phyloP scores from a whole-genome alignment of 2,888 invertebrate genomes.

The Amphipyra tragopoginis region DNA sequence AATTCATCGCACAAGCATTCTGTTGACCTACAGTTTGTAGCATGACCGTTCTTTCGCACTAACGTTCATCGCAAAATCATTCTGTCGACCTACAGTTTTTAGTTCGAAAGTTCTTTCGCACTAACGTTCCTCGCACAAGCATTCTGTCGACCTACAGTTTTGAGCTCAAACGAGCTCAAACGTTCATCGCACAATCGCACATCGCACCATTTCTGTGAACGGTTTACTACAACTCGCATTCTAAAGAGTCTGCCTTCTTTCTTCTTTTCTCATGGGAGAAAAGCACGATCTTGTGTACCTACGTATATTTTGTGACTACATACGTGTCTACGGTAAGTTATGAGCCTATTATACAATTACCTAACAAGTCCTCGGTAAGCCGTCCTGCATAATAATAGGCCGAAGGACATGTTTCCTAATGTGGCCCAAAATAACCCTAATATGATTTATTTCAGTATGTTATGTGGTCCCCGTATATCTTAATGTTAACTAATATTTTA shows the following conservation, averaged over 20 bases:
- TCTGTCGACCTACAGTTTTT: too few relatives aligned
- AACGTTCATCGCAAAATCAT: too few relatives aligned
- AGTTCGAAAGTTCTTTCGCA: too few relatives aligned
- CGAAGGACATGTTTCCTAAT: conserved; percentile 35
- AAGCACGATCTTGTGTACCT: conserved; percentile 2
- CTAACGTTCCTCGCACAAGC: too few relatives aligned
- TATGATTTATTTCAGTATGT: conserved; percentile 47
- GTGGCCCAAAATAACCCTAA: conserved; percentile 42
- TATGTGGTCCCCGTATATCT: conserved; percentile 27
- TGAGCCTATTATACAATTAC: conserved; percentile 48
- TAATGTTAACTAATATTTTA: conserved; percentile 14
- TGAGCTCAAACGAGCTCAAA: too few relatives aligned
- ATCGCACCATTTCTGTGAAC: too few relatives aligned
- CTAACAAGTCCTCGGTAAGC: conserved; percentile 38
- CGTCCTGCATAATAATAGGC: conserved; percentile 47
- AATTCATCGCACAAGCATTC: too few relatives aligned
- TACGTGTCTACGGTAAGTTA: conserved; percentile 28
- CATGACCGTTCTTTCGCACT: too few relatives aligned
- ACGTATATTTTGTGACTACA: background rate
- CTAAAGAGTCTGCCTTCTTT: background rate
- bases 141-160: too few relatives aligned
- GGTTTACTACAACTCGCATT: background rate
- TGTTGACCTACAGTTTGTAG: too few relatives aligned
- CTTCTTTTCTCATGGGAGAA: background rate
- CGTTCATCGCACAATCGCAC: too few relatives aligned